These are phyloP conservation scores for Callocephalon fimbriatum DNA, from an alignment of 2,113 vertebrate genomes.

Conservation along the genomic window DNA sequence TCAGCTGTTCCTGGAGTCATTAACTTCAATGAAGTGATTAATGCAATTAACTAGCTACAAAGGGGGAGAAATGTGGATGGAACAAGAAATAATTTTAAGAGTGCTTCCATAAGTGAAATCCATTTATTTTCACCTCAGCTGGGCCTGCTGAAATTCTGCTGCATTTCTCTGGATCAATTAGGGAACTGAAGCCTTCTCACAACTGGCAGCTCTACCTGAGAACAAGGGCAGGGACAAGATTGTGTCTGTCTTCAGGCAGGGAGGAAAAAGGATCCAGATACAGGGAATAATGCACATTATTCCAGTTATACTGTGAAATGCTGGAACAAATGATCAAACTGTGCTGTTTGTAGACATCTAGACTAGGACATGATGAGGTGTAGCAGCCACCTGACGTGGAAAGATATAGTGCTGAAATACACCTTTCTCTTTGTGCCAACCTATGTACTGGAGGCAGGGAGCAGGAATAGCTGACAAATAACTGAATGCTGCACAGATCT, in stretches of 20 bases:
- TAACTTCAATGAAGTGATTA: constrained; percentile 35
- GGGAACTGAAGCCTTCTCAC: not conserved
- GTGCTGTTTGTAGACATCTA: not conserved
- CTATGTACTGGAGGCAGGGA: not conserved
- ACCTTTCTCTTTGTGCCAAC: not conserved
- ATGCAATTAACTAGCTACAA: constrained; percentile 66
- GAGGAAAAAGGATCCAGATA: not conserved
- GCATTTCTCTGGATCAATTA: not conserved
- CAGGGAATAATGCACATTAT: not conserved
- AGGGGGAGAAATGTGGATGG: not conserved
- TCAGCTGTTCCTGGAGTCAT: not conserved
- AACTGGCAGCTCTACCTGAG: not conserved
- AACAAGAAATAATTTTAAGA: not conserved
- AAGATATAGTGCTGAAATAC: not conserved
- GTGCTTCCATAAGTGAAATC: constrained; percentile 14
- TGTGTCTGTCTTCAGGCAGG: not conserved
- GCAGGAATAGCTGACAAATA: not conserved
- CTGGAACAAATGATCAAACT: not conserved
- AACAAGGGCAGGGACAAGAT: not conserved
- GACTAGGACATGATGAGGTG: not conserved
- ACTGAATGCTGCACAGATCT: not conserved
- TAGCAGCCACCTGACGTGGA: not conserved
- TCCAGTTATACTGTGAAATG: not conserved
- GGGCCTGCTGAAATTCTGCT: not conserved
- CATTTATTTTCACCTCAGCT: constrained; percentile 30